phyloP scores from a whole-genome alignment of 2,797 vertebrate genomes.

The Eulemur coronatus region DNA sequence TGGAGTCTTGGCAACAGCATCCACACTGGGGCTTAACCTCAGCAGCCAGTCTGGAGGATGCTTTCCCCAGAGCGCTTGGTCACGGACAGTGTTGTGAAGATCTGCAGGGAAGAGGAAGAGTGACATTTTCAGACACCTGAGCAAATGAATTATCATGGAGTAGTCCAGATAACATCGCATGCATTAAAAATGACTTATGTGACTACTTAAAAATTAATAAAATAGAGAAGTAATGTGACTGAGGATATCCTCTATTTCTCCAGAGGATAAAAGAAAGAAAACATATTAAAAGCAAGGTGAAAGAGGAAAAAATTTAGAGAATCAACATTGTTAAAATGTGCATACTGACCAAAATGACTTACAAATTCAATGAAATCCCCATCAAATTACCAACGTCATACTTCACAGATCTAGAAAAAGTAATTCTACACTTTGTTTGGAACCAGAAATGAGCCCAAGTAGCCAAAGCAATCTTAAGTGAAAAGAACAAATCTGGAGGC shows the following conservation, averaged over 20 bases:
- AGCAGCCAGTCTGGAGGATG: constrained; percentile 86
- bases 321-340: not conserved
- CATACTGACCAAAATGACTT: not conserved
- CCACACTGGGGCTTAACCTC: constrained; percentile 90
- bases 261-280: not conserved
- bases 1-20: constrained; percentile 73
- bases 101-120: constrained; percentile 74
- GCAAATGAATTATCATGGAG: not conserved
- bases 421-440: not conserved
- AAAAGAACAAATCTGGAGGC: not conserved
- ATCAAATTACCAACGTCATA: not conserved
- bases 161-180: accelerated
- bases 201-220: not conserved
- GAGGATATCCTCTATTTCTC: not conserved
- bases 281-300: not conserved
- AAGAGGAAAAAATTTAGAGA: not conserved
- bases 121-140: not conserved
- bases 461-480: not conserved
- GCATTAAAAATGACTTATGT: not conserved
- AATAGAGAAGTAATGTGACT: not conserved
- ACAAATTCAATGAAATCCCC: not conserved
- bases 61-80: constrained; percentile 86
- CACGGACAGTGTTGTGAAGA: constrained; percentile 87
- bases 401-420: not conserved
- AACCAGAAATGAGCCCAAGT: not conserved